Percentiles rank a stretch among this genome's conserved stretches.
phyloP scores from a whole-genome alignment of 1,140 invertebrate species.

The Anoplophora glabripennis region DNA sequence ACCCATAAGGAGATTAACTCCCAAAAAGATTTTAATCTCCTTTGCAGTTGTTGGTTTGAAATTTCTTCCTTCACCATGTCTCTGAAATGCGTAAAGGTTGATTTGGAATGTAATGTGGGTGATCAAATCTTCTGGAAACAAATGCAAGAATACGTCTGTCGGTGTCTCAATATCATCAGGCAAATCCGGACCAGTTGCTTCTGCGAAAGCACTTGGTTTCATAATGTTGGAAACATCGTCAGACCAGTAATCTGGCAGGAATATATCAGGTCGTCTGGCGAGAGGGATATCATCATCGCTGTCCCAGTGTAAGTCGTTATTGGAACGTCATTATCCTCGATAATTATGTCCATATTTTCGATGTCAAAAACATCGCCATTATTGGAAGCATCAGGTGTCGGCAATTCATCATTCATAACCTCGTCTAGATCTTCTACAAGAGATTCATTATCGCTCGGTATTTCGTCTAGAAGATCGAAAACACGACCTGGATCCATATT shows the following conservation, averaged over 20 bases:
- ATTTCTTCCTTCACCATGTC: too few species aligned
- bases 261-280: constrained; percentile 6
- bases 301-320: constrained; percentile 12
- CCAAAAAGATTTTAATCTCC: too few species aligned
- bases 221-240: not conserved
- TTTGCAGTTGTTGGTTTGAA: too few species aligned
- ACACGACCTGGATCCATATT: not conserved
- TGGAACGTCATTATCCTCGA: not conserved
- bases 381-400: not conserved
- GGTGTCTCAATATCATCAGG: constrained; percentile 13
- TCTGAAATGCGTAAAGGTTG: too few species aligned
- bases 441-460: constrained; percentile 4
- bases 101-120: not conserved
- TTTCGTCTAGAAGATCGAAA: not conserved
- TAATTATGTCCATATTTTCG: constrained; percentile 7
- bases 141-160: constrained; percentile 9
- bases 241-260: constrained; percentile 3
- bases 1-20: too few species aligned
- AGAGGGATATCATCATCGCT: constrained; percentile 12
- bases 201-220: constrained; percentile 3
- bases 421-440: constrained; percentile 8
- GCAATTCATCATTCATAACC: constrained; percentile 9
- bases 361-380: not conserved
- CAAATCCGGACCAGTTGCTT: not conserved
- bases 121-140: constrained; percentile 11